Base-by-base conservation (phyloP, 2,888 invertebrate genomes). In the Mesopsocus fuscifrons region DNA sequence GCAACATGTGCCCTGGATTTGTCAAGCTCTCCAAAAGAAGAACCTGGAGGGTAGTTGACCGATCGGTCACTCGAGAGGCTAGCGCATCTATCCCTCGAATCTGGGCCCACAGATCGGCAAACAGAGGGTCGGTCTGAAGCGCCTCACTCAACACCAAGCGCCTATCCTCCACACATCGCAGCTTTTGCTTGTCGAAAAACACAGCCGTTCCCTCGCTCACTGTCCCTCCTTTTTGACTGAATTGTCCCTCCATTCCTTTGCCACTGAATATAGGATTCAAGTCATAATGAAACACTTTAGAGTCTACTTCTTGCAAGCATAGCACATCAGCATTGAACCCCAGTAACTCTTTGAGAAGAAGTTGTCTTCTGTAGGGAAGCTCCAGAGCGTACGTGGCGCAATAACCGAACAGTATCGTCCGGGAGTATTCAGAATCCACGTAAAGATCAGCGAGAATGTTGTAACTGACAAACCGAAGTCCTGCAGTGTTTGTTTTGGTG, bases 281-380 rank as follows among this genome's bases (percentile, higher is more conserved):
- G 54, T 78, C 80, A 48, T 67, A 56, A 5, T 71, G 61, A 59
- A 78, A 91, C 38, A 89, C 66, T 62, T 77, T 81, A 9, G 57
- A 58, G 58, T 95, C 94, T 0, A 92, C 87, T 69, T 95, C 95
- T 69, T 95, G 94, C 11, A 95, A 65, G 52, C 92, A 92, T 42
- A 91, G 65, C 41, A 95, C 64, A 59, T 95, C 94, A 31, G 77
- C 74, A 63, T 92, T 82, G 57, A 88, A 94, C n/a, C 87, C 88
- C 54, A 70, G 56, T 48, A 88, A 59, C 66, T 95, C 94, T 57
- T 84, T 85, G 3, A 84, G 54, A 44, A 89, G 66, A 1, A 95
- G 65, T 52, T 82, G 82, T 56, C 87, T 87, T 50, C 94, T 69
- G 58, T 94, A 95, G 52, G 85, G 82, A 45, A 84, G 76, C 22